Percentiles rank a stretch among this genome's conserved stretches.
Evolutionary conservation across 2,797 vertebrate species (phyloP).

Genomic region (Glyptemys insculpta): DNA sequence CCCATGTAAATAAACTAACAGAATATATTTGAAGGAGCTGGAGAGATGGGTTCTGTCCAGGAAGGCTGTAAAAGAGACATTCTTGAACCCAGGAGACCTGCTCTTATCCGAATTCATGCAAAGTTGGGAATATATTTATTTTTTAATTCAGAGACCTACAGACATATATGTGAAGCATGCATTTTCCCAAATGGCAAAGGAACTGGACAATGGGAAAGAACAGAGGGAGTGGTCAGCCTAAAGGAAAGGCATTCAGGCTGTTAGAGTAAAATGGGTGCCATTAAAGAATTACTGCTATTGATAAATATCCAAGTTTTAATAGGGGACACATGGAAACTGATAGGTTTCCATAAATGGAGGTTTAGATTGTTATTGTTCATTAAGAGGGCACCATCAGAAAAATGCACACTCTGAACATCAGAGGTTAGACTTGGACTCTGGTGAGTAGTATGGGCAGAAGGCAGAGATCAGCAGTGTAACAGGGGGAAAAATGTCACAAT

Average conservation of each 20-base stretch:
- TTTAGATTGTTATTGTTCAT: neutral
- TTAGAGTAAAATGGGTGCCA: neutral
- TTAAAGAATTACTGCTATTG: neutral
- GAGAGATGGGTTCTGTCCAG: neutral
- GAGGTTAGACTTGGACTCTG: neutral
- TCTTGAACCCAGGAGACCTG: neutral
- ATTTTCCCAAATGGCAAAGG: neutral
- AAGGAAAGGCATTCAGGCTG: neutral
- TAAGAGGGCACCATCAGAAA: neutral
- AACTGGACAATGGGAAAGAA: neutral
- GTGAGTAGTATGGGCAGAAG: too few species aligned
- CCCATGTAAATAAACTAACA: neutral
- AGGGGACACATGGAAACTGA: neutral
- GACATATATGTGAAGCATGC: neutral
- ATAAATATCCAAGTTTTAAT: neutral
- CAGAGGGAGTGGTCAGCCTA: accelerated
- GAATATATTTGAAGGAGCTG: neutral
- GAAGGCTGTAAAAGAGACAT: neutral
- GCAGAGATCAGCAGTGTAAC: neutral
- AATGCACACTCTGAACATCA: neutral
- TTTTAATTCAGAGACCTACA: neutral
- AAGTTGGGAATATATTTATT: neutral
- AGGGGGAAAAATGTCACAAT: accelerated
- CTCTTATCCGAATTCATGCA: neutral
- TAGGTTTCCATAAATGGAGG: neutral